These are phyloP conservation scores for Agrochola litura DNA, from an alignment of 2,888 invertebrate genomes.

Conservation along the genomic window DNA sequence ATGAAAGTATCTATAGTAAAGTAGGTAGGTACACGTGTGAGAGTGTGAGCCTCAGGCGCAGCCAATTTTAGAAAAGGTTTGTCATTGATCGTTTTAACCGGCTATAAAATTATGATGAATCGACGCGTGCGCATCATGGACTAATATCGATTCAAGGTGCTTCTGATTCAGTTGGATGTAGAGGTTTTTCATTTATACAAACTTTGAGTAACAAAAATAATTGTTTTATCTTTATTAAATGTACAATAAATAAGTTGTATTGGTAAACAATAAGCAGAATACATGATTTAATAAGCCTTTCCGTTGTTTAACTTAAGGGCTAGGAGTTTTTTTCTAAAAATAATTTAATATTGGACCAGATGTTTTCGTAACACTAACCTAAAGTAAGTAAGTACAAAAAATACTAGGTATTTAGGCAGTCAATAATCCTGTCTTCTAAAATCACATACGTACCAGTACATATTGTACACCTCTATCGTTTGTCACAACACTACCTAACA, in stretches of 20 bases:
- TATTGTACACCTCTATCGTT: constrained; percentile 8
- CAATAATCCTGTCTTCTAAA: background rate
- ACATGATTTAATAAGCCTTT: background rate
- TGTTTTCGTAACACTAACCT: background rate
- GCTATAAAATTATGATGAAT: constrained; percentile 24
- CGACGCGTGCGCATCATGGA: constrained; percentile 3
- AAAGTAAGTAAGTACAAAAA: constrained; percentile 33
- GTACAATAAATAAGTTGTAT: constrained; percentile 1
- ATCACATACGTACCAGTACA: background rate
- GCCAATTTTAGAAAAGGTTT: constrained; percentile 17
- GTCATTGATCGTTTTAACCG: constrained; percentile 19
- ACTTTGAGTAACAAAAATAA: background rate
- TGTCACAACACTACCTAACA: constrained; percentile 19
- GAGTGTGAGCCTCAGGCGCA: background rate
- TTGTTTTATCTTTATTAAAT: constrained; percentile 9
- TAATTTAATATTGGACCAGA: background rate
- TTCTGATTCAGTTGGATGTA: constrained; percentile 18
- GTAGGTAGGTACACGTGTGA: background rate
- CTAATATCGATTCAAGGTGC: constrained; percentile 33
- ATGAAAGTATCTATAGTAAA: background rate
- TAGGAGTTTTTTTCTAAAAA: background rate
- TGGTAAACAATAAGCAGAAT: background rate
- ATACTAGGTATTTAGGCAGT: background rate
- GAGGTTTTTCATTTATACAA: constrained; percentile 11
- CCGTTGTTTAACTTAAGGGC: background rate